A percentile compares a stretch with the other conserved stretches of the same genome.
phyloP scores from a whole-genome alignment of 2,797 vertebrate species.

The Malacoctenus gilli region DNA sequence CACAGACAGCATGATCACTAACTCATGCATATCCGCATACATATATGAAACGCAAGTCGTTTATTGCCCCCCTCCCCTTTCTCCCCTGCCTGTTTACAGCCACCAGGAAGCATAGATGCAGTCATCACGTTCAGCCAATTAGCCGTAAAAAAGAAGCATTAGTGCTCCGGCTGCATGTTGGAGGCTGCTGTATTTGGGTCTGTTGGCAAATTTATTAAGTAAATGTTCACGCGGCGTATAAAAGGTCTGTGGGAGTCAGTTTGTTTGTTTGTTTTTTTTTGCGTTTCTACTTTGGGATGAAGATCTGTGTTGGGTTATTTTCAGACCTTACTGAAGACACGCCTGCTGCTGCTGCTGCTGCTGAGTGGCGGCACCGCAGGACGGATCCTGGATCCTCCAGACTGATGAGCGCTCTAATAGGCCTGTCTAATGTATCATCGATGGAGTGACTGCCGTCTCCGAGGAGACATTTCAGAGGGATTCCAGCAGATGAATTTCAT shows the following conservation, averaged over 20 bases:
- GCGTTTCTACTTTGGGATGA: conserved; percentile 1
- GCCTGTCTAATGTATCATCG: conserved; percentile 72
- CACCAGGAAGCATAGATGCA: conserved; percentile 25
- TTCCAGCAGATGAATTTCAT: conserved; percentile 67
- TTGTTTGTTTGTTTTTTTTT: background rate
- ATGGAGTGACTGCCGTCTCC: conserved; percentile 66
- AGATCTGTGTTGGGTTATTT: conserved; percentile 22
- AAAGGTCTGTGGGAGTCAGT: conserved; percentile 8
- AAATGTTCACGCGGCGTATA: background rate
- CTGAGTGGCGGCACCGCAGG: conserved; percentile 66
- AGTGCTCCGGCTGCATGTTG: conserved; percentile 16
- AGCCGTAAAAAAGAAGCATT: conserved; percentile 38
- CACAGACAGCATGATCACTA: conserved; percentile 52
- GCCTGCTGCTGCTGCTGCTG: conserved; percentile 57
- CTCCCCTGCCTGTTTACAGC: conserved; percentile 35
- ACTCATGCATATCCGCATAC: conserved; percentile 33
- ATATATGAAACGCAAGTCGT: conserved; percentile 33
- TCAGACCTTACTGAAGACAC: conserved; percentile 59
- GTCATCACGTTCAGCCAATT: conserved; percentile 38
- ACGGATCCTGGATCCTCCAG: conserved; percentile 66
- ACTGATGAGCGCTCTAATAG: conserved; percentile 68
- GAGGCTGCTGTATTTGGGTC: background rate
- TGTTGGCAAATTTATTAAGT: conserved; percentile 8
- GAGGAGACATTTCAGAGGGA: conserved; percentile 68
- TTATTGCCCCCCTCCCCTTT: conserved; percentile 24